These are phyloP conservation scores for Clitarchus hookeri DNA, from an alignment of 2,888 invertebrate genomes.

Conservation along the genomic window DNA sequence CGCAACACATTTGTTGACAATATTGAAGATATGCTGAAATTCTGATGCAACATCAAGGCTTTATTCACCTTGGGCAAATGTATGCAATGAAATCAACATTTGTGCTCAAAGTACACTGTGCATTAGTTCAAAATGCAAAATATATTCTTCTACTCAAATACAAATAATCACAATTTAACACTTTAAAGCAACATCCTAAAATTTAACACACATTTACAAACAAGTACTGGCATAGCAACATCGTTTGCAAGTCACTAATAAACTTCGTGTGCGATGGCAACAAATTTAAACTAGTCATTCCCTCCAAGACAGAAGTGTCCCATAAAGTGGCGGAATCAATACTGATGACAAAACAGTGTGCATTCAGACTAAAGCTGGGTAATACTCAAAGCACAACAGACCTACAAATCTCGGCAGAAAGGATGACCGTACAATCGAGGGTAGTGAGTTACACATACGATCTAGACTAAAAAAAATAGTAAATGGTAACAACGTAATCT, in stretches of 20 bases:
- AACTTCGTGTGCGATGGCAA: slow-evolving; percentile 30
- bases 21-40: background rate
- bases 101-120: slow-evolving; percentile 3
- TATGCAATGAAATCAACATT: background rate
- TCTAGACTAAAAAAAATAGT: slow-evolving; percentile 38
- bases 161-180: background rate
- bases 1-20: background rate
- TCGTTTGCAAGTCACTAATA: background rate
- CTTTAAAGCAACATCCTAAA: background rate
- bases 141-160: background rate
- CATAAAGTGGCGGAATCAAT: slow-evolving; percentile 44
- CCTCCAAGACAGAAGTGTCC: slow-evolving; percentile 43
- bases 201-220: background rate
- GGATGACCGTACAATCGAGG: slow-evolving; percentile 27
- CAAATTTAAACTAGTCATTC: slow-evolving; percentile 27
- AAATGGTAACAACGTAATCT: slow-evolving; percentile 40
- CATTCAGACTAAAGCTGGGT: slow-evolving; percentile 42
- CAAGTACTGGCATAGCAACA: background rate
- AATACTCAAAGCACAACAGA: slow-evolving; percentile 42
- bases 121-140: background rate
- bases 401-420: slow-evolving; percentile 26
- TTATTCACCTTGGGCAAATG: background rate
- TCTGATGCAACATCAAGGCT: background rate
- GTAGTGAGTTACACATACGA: slow-evolving; percentile 41
- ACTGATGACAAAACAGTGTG: slow-evolving; percentile 41